phyloP scores from a whole-genome alignment of 1,140 invertebrate genomes.

The Aphelenchoides besseyi region DNA sequence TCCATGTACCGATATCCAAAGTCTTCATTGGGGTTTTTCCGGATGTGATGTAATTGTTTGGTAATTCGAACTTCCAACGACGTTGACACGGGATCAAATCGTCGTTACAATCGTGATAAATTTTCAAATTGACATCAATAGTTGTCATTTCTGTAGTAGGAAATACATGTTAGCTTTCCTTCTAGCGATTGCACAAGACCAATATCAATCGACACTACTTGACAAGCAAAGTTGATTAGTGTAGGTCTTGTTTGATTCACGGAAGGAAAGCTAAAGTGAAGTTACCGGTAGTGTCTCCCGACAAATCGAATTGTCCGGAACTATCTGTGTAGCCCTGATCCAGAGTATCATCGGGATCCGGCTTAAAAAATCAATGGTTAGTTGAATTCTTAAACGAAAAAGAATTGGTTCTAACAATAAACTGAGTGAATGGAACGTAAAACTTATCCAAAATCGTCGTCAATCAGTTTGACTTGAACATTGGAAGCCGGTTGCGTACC shows the following conservation, averaged over 20 bases:
- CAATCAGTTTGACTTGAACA: conserved; percentile 60
- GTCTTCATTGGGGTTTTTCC: conserved; percentile 43
- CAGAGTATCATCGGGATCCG: conserved; percentile 60
- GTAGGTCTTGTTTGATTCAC: too few relatives aligned
- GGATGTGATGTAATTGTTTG: conserved; percentile 59
- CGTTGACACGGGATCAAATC: conserved; percentile 60
- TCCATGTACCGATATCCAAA: conserved; percentile 61
- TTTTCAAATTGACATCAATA: conserved; percentile 61
- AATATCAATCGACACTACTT: too few relatives aligned
- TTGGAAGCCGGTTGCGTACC: conserved; percentile 50
- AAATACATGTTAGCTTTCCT: too few relatives aligned
- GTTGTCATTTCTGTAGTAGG: conserved; percentile 62
- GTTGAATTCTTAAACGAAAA: too few relatives aligned
- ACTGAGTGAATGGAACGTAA: conserved; percentile 17
- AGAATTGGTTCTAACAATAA: too few relatives aligned
- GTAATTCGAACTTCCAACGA: conserved; percentile 62
- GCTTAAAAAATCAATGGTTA: conserved; percentile 43
- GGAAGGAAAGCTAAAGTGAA: too few relatives aligned
- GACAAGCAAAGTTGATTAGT: too few relatives aligned
- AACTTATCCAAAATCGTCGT: conserved; percentile 56
- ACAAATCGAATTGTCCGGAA: conserved; percentile 49
- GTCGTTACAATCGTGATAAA: conserved; percentile 62
- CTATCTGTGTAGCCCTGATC: conserved; percentile 53
- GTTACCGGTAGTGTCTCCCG: conserved; percentile 51
- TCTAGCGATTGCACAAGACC: too few relatives aligned